Percentiles rank a stretch among this genome's conserved stretches.
phyloP scores from a whole-genome alignment of 2,797 vertebrate species.

The Meriones psammophilus region DNA sequence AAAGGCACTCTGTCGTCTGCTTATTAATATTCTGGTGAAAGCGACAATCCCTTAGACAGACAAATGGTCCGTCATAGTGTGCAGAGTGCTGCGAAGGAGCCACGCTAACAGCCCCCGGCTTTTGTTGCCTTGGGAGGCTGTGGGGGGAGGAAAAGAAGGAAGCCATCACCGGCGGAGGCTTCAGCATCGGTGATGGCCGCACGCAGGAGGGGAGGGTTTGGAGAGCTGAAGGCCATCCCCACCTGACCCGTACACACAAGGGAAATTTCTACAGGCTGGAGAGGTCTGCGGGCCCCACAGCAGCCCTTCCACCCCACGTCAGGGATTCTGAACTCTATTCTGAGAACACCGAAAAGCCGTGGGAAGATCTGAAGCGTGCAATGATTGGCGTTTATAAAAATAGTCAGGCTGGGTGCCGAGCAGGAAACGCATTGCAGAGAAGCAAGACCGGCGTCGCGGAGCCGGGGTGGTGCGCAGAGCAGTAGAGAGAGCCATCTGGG shows the following conservation, averaged over 20 bases:
- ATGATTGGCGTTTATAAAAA: slow-evolving; percentile 32
- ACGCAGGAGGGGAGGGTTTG: neutral
- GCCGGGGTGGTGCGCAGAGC: neutral
- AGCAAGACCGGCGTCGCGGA: neutral
- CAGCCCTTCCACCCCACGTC: neutral
- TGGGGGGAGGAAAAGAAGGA: neutral
- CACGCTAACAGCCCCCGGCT: rapidly evolving
- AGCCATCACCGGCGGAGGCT: neutral
- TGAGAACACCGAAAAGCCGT: neutral
- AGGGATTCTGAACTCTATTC: neutral
- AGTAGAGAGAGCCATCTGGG: neutral
- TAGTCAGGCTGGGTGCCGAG: neutral
- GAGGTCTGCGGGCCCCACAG: neutral
- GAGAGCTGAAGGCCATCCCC: neutral
- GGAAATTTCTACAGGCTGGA: neutral
- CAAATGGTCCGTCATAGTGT: neutral
- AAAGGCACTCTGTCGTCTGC: neutral
- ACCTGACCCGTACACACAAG: no score
- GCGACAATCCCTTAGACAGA: neutral
- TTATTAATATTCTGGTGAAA: neutral
- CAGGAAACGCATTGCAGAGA: neutral
- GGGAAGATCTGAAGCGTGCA: neutral
- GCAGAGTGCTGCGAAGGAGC: neutral
- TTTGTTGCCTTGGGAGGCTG: neutral
- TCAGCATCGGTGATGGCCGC: neutral